Evolutionary conservation across 2,888 invertebrate genomes (phyloP).

Genomic region (Agonum fuliginosum): DNA sequence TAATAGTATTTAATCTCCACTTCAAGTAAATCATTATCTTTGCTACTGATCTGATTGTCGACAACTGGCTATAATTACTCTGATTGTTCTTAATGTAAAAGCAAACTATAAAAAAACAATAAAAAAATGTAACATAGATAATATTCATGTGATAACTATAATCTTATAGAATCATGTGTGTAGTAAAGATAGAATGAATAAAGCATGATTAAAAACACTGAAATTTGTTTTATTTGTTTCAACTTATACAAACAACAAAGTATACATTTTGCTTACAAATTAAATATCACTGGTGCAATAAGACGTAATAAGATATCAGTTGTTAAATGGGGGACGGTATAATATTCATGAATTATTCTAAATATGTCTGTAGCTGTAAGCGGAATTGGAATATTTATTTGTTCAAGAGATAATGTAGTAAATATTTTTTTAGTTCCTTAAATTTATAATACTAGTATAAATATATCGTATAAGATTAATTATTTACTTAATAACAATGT

Average conservation of each 20-base stretch:
- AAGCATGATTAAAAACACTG: slow-evolving; percentile 22
- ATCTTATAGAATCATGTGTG: slow-evolving; percentile 30
- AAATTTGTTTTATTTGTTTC: slow-evolving; percentile 22
- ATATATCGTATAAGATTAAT: slow-evolving; percentile 3
- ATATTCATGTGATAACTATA: slow-evolving; percentile 38
- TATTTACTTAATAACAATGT: no score
- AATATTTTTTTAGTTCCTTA: slow-evolving; percentile 15
- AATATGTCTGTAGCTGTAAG: slow-evolving; percentile 9
- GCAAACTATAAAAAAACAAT: slow-evolving; percentile 24
- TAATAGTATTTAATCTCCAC: neutral
- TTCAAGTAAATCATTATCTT: slow-evolving; percentile 40
- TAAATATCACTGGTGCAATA: slow-evolving; percentile 1
- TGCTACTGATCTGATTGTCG: slow-evolving; percentile 47
- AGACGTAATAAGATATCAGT: neutral
- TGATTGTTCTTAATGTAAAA: slow-evolving; percentile 43
- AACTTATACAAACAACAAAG: slow-evolving; percentile 31
- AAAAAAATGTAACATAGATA: slow-evolving; percentile 50
- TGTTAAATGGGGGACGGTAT: slow-evolving; percentile 29
- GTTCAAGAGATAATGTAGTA: slow-evolving; percentile 5
- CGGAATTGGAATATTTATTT: neutral
- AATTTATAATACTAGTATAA: neutral
- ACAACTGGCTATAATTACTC: slow-evolving; percentile 31
- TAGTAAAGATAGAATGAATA: slow-evolving; percentile 28
- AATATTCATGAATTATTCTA: neutral
- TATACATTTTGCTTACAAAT: neutral